Evolutionary conservation across 35 echinoderm and acorn worm species (phyloP), one percentile per base, ranked within the genome.

Genomic region (Strongylocentrotus purpuratus): DNA sequence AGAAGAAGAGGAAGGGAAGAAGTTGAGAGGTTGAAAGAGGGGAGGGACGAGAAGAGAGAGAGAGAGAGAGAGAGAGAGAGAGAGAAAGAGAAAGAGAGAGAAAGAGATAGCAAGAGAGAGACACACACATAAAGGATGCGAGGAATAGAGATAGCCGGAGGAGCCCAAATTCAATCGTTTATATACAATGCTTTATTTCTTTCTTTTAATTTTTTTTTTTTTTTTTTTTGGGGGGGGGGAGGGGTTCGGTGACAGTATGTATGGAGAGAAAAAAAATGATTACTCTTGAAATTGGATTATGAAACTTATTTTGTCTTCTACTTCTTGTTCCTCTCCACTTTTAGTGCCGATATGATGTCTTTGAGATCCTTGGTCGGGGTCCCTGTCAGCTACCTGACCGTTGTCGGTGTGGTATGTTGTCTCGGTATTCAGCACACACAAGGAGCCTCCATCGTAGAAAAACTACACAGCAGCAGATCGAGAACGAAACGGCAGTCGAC

Each of bases 401-500:
- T 89, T 9, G 87, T 89, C 13, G 32, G 87, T 28, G 45, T 89
- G 2, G 20, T 89, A 15, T 89, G 87, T 45, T 89, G 87, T 31
- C 18, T 46, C 8, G 45, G 87, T 89, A 33, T 89, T 46, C 87
- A 25, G 33, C 87, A 45, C 4, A 89, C 33, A 33, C 32, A 15
- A 20, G 87, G 32, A 89, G 87, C 87, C 87, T 33, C 87, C 33
- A 89, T 89, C 87, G 17, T 89, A 4, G 87, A 89, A 17, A 89
- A 46, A 46, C 25, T 89, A 18, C 87, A 46, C 33, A 89, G 33
- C 13, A 89, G 32, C 45, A 46, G 33, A 78, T 28, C 65, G 33
- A 89, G 32, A 17, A 46, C 45, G 87, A 46, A 46, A 33, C 45
- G 33, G 31, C 32, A 46, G 12, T 89, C 87, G 85, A 31, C 85